A percentile compares a stretch with the other conserved stretches of the same genome.
phyloP scores from a whole-genome alignment of 2,888 invertebrate genomes.

The Osmoderma eremita region DNA sequence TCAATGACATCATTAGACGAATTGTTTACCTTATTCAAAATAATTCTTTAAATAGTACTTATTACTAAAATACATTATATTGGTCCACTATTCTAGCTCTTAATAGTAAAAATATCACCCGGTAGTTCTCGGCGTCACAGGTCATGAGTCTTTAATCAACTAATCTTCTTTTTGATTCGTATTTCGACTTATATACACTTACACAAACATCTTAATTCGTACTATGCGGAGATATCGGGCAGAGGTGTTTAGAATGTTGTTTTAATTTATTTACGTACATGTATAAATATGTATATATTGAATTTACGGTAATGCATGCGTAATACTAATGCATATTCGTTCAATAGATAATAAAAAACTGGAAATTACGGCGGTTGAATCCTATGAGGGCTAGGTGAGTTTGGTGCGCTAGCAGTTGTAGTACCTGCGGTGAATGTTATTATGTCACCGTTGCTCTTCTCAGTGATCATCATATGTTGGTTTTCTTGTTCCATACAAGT shows the following conservation, averaged over 20 bases:
- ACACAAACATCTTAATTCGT: neutral
- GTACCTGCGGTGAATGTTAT: slow-evolving; percentile 8
- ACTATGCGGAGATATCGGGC: neutral
- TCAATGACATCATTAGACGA: no score
- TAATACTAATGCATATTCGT: neutral
- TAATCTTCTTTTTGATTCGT: no score
- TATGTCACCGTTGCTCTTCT: slow-evolving; percentile 39
- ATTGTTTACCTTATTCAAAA: slow-evolving; percentile 8
- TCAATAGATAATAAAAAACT: neutral
- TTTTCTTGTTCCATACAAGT: slow-evolving; percentile 54
- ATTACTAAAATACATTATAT: slow-evolving; percentile 34
- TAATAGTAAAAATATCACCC: slow-evolving; percentile 33
- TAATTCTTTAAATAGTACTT: slow-evolving; percentile 26
- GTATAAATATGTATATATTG: slow-evolving; percentile 6
- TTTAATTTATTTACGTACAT: neutral
- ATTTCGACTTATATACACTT: neutral
- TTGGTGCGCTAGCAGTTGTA: neutral
- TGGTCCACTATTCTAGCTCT: slow-evolving; percentile 17
- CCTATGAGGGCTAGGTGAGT: slow-evolving; percentile 15
- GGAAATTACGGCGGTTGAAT: neutral
- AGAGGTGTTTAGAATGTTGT: neutral
- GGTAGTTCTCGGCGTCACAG: slow-evolving; percentile 17
- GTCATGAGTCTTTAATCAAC: no score
- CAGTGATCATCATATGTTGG: slow-evolving; percentile 44
- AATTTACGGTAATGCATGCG: neutral